Percentiles rank a stretch among this genome's conserved stretches.
These are phyloP conservation scores for Metopolophium dirhodum DNA, from an alignment of 1,140 invertebrate species.

Conservation along the genomic window DNA sequence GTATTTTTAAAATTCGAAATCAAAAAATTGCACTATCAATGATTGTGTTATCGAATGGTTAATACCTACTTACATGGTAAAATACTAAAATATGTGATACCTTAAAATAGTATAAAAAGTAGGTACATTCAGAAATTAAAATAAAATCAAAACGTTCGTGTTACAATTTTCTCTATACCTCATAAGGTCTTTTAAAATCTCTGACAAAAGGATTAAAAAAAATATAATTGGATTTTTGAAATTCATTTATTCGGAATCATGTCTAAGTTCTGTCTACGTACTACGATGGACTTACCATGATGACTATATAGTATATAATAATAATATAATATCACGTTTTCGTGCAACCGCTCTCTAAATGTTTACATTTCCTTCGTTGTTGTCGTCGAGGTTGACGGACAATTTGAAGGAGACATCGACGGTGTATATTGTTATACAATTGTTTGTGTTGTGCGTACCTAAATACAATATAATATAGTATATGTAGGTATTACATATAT, in stretches of 20 bases:
- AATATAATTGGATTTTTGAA: constrained; percentile 8
- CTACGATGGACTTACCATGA: background rate
- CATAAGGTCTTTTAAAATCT: background rate
- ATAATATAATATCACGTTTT: constrained; percentile 18
- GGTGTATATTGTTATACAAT: background rate
- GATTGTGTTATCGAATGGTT: background rate
- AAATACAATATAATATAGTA: background rate
- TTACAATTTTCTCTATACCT: background rate
- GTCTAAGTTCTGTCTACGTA: background rate
- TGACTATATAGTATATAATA: background rate
- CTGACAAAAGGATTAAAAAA: background rate
- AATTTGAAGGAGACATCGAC: constrained; percentile 9
- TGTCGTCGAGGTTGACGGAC: background rate
- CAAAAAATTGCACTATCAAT: background rate
- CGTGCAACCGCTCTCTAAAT: constrained; percentile 6
- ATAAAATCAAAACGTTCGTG: background rate
- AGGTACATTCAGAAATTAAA: background rate
- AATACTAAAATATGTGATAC: background rate
- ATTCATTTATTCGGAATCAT: constrained; percentile 3
- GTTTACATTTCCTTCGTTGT: background rate
- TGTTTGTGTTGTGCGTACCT: background rate
- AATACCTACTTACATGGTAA: background rate
- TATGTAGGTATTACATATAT: background rate
- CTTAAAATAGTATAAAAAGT: background rate
- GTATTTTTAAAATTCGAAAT: background rate